phyloP scores from a whole-genome alignment of 2,113 vertebrate genomes.

The Nesogale talazaci region DNA sequence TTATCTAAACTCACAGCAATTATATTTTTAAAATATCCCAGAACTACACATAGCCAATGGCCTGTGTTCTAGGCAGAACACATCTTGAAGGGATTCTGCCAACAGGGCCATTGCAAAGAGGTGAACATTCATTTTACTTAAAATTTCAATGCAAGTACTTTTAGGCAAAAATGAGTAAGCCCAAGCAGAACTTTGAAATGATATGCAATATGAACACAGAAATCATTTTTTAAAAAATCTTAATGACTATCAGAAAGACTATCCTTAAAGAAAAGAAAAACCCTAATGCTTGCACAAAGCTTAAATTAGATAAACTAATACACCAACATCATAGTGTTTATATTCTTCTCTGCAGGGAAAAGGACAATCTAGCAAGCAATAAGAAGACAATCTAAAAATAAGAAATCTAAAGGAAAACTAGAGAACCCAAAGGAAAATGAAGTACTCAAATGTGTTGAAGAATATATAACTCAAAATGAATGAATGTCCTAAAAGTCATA shows the following conservation, averaged over 20 bases:
- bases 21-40: conserved; percentile 10
- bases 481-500: neutral
- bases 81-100: neutral
- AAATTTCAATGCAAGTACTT: neutral
- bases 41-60: neutral
- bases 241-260: neutral
- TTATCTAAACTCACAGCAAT: neutral
- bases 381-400: neutral
- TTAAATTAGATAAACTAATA: neutral
- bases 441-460: neutral
- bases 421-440: neutral
- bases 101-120: conserved; percentile 8
- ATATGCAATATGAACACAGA: neutral
- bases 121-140: neutral
- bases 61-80: neutral
- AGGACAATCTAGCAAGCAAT: neutral
- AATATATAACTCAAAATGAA: neutral
- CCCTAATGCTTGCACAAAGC: neutral
- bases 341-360: neutral
- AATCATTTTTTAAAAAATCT: conserved; percentile 10
- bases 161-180: neutral
- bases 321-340: neutral
- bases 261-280: conserved; percentile 37
- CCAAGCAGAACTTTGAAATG: neutral
- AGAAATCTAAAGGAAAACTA: neutral